Evolutionary conservation across 2,888 invertebrate genomes (phyloP), one percentile per base, ranked within the genome.

Genomic region (Salpingus planirostris): DNA sequence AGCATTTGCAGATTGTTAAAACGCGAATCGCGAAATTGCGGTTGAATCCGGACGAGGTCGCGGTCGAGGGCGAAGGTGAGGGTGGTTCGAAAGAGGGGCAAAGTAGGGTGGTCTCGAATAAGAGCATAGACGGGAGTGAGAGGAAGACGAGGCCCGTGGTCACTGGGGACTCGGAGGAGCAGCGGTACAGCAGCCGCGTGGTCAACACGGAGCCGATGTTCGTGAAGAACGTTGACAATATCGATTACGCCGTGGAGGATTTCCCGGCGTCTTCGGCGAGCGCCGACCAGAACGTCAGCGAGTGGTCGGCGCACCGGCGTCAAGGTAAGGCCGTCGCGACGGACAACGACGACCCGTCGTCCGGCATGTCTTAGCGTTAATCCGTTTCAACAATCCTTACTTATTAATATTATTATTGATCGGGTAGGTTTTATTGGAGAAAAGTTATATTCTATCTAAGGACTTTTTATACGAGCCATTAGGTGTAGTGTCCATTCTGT

Each of bases 1-100:
- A 87, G 10, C 96, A 96, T 60, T 73, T 96, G 22, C 80, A 82
- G 44, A 93, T 95, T 30, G 93, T 96, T 11, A 75, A 84, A 42
- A 76, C 79, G 36, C 70, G 85, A 8, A 71, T 80, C 18, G 46
- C 57, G 1, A 66, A 67, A 47, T 44, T 64, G 27, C 62, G 62
- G 42, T 33, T 60, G 12, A 54, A 57, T 31, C 50, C 53, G 46
- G 60, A 36, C 39, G 64, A 51, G 45, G 57, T 43, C 52, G 57
- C 64, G 3, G 40, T 40, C 11, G 55, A 55, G 43, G 40, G 47
- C 15, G 47, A 49, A 36, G 42, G 52, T n/a, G 52, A 56, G 38
- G 57, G 53, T 13, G 53, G 55, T 33, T 18, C 18, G 5, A 18
- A 18, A 8, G n/a, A n/a, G n/a, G n/a, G n/a, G n/a, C n/a, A n/a